Evolutionary conservation across 64 coral and sea anemone genomes (phyloP).

Genomic region (Catalaphyllia jardinei): DNA sequence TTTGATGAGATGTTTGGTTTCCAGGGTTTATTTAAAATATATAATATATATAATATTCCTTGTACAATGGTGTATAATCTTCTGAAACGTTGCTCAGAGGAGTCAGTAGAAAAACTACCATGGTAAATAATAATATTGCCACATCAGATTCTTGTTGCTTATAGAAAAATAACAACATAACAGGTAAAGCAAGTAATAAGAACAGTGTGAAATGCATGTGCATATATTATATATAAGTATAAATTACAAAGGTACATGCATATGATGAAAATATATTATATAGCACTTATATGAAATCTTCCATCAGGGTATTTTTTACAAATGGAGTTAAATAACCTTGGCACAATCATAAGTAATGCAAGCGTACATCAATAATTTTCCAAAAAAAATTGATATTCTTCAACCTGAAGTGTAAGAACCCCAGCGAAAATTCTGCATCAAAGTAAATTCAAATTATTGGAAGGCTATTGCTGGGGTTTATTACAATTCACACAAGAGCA

Average conservation of each 20-base stretch:
- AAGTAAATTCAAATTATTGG: conserved; percentile 14
- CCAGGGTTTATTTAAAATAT: conserved; percentile 54
- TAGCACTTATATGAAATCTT: conserved; percentile 56
- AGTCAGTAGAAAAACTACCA: conserved; percentile 36
- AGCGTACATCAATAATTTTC: conserved; percentile 4
- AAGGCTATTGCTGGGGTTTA: background rate
- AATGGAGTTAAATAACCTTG: conserved; percentile 38
- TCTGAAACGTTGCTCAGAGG: conserved; percentile 23
- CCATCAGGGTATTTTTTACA: conserved; percentile 3
- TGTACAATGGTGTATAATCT: conserved; percentile 16
- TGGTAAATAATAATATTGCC: conserved; percentile 8
- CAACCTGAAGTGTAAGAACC: background rate
- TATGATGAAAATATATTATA: conserved; percentile 61
- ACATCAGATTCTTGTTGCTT: conserved; percentile 5
- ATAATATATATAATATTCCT: conserved; percentile 23
- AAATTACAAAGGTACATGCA: conserved; percentile 55
- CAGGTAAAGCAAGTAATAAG: background rate
- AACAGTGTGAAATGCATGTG: conserved; percentile 26
- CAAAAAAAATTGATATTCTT: background rate
- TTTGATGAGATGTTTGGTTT: background rate
- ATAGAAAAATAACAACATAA: conserved; percentile 43
- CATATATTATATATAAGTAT: conserved; percentile 61
- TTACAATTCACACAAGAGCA: background rate
- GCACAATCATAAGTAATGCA: conserved; percentile 14
- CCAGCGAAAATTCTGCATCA: conserved; percentile 22